Evolutionary conservation across 2,888 invertebrate genomes (phyloP).

Genomic region (Cheilosia pagana): DNA sequence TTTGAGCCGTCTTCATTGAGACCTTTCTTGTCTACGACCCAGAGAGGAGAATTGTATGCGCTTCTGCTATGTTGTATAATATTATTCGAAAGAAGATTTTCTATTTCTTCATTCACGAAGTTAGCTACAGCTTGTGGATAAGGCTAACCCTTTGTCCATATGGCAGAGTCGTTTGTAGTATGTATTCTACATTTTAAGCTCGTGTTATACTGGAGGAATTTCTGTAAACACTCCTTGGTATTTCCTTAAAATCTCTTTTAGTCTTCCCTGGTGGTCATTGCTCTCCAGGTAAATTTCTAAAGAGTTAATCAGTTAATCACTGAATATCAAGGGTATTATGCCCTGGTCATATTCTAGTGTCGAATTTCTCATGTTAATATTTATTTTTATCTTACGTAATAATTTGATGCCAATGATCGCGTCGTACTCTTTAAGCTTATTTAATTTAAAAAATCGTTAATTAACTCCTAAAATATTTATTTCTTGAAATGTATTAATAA

Average conservation of each 20-base stretch:
- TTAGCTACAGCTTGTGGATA: conserved; percentile 21
- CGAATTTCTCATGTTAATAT: background rate
- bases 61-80: conserved; percentile 23
- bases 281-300: background rate
- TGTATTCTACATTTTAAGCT: conserved; percentile 31
- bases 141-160: conserved; percentile 18
- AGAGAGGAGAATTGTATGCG: no score
- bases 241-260: background rate
- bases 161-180: conserved; percentile 20
- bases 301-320: background rate
- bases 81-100: conserved; percentile 13
- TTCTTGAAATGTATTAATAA: no score
- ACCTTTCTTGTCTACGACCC: no score
- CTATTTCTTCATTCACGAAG: conserved; percentile 35
- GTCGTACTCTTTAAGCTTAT: no score
- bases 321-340: conserved; percentile 2
- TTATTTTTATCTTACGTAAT: background rate
- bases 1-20: no score
- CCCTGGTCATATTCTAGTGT: background rate
- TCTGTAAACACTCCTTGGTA: conserved; percentile 1
- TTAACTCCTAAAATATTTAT: no score
- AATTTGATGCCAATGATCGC: background rate
- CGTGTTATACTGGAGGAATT: conserved; percentile 35
- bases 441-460: no score
- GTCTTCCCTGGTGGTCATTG: background rate